These are phyloP conservation scores for Ferdinandea cuprea DNA, from an alignment of 2,888 invertebrate genomes.

Conservation along the genomic window DNA sequence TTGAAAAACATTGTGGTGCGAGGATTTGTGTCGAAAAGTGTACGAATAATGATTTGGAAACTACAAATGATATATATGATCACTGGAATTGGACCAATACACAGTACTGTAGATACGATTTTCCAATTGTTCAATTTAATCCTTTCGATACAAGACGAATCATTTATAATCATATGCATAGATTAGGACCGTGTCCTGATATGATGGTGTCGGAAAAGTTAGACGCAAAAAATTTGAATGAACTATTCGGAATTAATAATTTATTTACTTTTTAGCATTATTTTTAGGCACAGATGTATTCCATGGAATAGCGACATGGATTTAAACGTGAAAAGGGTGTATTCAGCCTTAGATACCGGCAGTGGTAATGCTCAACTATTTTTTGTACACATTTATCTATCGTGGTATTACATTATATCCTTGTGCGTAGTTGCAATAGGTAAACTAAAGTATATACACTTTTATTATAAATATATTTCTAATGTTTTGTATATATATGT, in stretches of 20 bases:
- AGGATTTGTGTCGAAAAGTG: neutral
- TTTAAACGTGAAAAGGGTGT: neutral
- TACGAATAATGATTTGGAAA: neutral
- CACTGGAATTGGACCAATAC: neutral
- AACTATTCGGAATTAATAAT: neutral
- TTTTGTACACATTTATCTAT: constrained; percentile 92
- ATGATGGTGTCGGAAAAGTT: neutral
- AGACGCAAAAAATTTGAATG: neutral
- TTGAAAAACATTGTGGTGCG: neutral
- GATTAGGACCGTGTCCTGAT: neutral
- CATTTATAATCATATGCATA: neutral
- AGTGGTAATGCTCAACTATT: constrained; percentile 94
- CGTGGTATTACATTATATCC: constrained; percentile 93
- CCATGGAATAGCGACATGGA: constrained; percentile 83
- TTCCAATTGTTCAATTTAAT: neutral
- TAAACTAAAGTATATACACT: constrained; percentile 82
- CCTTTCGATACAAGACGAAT: no score
- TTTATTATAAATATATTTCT: neutral
- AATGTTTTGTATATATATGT: constrained; percentile 77
- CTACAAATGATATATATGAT: neutral
- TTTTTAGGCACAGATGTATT: constrained; percentile 90
- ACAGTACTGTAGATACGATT: neutral
- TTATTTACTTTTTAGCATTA: neutral
- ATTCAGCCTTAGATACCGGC: constrained; percentile 83
- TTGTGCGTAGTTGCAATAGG: constrained; percentile 91